phyloP scores from a whole-genome alignment of 2,888 invertebrate genomes.

The Pycnomerus fuliginosus region DNA sequence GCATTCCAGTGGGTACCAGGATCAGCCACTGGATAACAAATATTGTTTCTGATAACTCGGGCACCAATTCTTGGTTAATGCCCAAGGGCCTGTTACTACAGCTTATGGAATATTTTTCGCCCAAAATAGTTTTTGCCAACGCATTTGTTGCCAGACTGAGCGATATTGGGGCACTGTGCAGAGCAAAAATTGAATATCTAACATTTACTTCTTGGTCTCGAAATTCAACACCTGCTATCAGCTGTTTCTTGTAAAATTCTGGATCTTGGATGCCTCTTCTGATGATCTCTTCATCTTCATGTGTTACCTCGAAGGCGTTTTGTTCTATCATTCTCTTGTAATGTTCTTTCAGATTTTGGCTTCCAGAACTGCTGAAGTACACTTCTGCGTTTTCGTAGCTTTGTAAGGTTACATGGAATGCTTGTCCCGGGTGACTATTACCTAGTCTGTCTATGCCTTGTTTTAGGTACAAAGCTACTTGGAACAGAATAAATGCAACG shows the following conservation, averaged over 20 bases:
- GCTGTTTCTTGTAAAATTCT: slow-evolving; percentile 51
- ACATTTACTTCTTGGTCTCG: too few species aligned
- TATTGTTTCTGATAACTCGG: slow-evolving; percentile 37
- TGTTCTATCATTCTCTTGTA: too few species aligned
- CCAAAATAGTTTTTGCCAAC: slow-evolving; percentile 47
- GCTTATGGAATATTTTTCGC: slow-evolving; percentile 44
- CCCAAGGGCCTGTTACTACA: slow-evolving; percentile 46
- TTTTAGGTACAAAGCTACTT: slow-evolving; percentile 30
- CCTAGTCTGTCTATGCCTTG: slow-evolving; percentile 26
- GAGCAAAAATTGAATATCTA: slow-evolving; percentile 54
- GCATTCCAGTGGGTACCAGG: slow-evolving; percentile 47
- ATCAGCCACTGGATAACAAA: slow-evolving; percentile 45
- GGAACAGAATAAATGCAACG: too few species aligned
- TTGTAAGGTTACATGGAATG: slow-evolving; percentile 42
- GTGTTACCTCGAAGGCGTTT: slow-evolving; percentile 29
- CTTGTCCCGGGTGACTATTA: slow-evolving; percentile 31
- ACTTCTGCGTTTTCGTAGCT: slow-evolving; percentile 41
- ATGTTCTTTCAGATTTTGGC: too few species aligned
- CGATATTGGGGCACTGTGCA: slow-evolving; percentile 57
- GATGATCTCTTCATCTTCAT: slow-evolving; percentile 49
- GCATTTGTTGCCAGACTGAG: slow-evolving; percentile 55
- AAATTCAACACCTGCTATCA: slow-evolving; percentile 56
- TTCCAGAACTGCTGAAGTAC: too few species aligned
- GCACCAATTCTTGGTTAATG: slow-evolving; percentile 19
- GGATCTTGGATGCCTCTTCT: slow-evolving; percentile 48